phyloP scores from a whole-genome alignment of 2,113 vertebrate genomes.

The Atractosteus spatula region DNA sequence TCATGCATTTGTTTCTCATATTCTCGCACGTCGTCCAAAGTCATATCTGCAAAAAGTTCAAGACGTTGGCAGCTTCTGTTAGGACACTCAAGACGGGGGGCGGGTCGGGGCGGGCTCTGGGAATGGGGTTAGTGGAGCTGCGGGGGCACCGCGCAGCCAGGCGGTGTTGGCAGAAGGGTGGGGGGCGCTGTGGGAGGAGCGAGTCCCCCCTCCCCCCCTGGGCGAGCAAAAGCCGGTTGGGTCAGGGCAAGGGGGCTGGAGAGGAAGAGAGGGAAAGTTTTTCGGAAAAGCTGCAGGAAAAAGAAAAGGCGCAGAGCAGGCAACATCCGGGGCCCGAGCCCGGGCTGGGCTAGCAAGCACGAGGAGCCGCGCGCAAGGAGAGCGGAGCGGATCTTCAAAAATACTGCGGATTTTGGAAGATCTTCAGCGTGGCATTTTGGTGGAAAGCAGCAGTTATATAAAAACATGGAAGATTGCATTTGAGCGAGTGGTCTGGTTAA shows the following conservation, averaged over 20 bases:
- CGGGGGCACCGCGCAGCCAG: neutral
- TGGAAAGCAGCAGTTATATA: no score
- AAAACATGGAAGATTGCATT: no score
- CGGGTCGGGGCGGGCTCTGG: constrained; percentile 16
- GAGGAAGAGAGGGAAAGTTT: constrained; percentile 21
- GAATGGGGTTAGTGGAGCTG: constrained; percentile 43
- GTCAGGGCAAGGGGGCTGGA: constrained; percentile 16
- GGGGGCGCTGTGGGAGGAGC: constrained; percentile 8
- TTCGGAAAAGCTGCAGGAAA: constrained; percentile 10
- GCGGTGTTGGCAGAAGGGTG: constrained; percentile 15
- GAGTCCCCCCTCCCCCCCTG: constrained; percentile 22
- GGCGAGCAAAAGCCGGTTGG: constrained; percentile 25
- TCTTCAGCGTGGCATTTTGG: no score
- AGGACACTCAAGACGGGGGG: constrained; percentile 39
- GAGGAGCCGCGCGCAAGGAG: neutral
- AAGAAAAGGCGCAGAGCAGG: neutral
- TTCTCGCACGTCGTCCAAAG: constrained; percentile 94
- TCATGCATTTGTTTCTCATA: constrained; percentile 98
- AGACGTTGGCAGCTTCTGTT: constrained; percentile 74
- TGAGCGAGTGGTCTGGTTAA: no score
- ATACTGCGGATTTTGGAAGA: no score
- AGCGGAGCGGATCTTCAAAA: no score
- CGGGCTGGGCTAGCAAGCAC: constrained; percentile 2
- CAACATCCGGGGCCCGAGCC: constrained; percentile 17
- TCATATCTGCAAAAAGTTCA: constrained; percentile 96